phyloP scores from a whole-genome alignment of 1,140 invertebrate genomes.

The Teleogryllus occipitalis region DNA sequence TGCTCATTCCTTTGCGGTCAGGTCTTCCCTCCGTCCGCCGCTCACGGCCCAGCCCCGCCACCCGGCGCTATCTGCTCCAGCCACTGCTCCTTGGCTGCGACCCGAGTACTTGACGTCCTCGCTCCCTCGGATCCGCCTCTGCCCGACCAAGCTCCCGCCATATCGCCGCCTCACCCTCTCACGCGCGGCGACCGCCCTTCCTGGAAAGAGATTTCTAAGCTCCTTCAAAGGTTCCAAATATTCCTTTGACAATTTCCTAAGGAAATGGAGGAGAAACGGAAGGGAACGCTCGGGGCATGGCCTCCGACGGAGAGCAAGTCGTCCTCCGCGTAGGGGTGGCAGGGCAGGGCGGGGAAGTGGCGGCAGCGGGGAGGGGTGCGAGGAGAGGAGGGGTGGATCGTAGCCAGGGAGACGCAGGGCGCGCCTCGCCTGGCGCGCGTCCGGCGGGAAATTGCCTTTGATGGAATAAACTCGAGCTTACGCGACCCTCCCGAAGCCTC shows the following conservation, averaged over 20 bases:
- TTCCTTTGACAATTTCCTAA: not conserved
- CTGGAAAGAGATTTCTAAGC: not conserved
- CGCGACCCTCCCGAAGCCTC: too few relatives aligned
- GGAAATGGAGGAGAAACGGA: not conserved
- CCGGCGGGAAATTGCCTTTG: not conserved
- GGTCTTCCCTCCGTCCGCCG: not conserved
- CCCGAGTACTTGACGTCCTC: not conserved
- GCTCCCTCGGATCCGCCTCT: not conserved
- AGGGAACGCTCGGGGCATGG: not conserved
- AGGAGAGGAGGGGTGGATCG: too few relatives aligned
- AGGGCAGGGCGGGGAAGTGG: not conserved
- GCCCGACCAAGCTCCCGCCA: too few relatives aligned
- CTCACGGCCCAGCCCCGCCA: too few relatives aligned
- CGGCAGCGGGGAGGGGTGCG: too few relatives aligned
- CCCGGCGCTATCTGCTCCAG: not conserved
- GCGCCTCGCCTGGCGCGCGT: not conserved
- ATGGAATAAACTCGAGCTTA: not conserved
- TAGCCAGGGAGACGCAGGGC: not conserved
- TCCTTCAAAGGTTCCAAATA: not conserved
- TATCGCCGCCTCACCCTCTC: too few relatives aligned
- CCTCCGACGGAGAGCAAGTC: too few relatives aligned
- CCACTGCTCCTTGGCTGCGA: not conserved
- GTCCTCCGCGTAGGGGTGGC: not conserved
- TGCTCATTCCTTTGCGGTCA: too few relatives aligned
- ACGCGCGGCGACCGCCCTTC: too few relatives aligned